Evolutionary conservation across 2,113 vertebrate genomes (phyloP).

Genomic region (Rutilus rutilus): DNA sequence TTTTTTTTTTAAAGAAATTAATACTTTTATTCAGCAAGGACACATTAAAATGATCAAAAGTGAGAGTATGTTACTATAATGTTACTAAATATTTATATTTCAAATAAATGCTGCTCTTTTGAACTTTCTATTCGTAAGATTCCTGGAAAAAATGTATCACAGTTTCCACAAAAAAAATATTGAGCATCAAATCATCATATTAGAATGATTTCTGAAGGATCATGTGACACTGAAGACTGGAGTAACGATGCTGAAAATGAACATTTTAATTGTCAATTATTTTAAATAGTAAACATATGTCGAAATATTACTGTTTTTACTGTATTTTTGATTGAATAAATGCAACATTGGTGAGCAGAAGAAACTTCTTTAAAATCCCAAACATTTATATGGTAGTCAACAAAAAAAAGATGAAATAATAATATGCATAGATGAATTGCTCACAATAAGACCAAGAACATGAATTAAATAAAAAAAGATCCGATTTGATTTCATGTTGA

Average conservation of each 20-base stretch:
- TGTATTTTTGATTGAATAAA: not conserved
- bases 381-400: not conserved
- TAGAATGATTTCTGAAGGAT: not conserved
- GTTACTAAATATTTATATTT: no score
- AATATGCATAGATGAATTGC: not conserved
- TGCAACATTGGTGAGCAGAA: not conserved
- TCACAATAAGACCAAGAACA: not conserved
- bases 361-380: not conserved
- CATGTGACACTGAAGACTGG: not conserved
- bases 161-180: no score
- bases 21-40: not conserved
- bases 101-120: no score
- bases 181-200: not conserved
- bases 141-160: no score
- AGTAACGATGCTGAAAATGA: not conserved
- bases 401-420: not conserved
- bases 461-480: not conserved
- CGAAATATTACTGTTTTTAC: not conserved
- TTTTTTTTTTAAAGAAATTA: not conserved
- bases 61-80: not conserved
- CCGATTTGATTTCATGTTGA: not conserved
- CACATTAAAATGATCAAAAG: not conserved
- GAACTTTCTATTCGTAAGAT: no score
- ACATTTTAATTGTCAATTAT: no score
- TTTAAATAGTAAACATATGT: not conserved